Percentiles rank a stretch among this genome's conserved stretches.
Conservation (phyloP, 2,888 invertebrate species). For the Tachina lurida region DNA sequence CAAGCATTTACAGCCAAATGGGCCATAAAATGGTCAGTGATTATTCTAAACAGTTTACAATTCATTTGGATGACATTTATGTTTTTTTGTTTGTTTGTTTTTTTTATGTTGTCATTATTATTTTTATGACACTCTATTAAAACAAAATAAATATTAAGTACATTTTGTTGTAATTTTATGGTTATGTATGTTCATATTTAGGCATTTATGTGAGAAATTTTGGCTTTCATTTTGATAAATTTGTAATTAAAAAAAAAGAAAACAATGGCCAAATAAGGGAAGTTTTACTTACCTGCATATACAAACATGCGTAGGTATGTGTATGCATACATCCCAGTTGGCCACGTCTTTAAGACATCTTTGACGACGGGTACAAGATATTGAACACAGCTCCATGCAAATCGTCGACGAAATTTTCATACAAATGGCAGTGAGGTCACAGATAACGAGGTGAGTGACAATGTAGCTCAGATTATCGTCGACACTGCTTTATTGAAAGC, state of each 20-base stretch:
- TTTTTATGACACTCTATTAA: slow-evolving; percentile 36
- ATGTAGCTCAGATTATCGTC: too few species aligned
- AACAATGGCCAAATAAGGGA: neutral
- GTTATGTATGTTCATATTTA: neutral
- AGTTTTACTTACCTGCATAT: neutral
- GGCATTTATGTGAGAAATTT: neutral
- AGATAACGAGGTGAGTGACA: too few species aligned
- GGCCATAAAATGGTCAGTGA: slow-evolving; percentile 32
- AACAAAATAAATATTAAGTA: neutral
- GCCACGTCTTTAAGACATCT: too few species aligned
- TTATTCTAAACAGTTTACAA: neutral
- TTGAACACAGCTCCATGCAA: too few species aligned
- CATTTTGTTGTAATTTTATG: slow-evolving; percentile 6
- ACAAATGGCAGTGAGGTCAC: too few species aligned
- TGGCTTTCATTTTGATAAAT: neutral
- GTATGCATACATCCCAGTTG: too few species aligned
- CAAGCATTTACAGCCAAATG: slow-evolving; percentile 25
- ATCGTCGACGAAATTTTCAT: too few species aligned
- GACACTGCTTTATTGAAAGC: too few species aligned
- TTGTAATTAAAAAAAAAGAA: neutral
- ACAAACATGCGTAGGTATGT: too few species aligned
- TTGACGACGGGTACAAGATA: too few species aligned
- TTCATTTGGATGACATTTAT: slow-evolving; percentile 21
- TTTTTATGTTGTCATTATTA: slow-evolving; percentile 7
- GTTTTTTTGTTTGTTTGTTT: neutral